Conservation (phyloP, 2,888 invertebrate genomes). For the Salticus scenicus region DNA sequence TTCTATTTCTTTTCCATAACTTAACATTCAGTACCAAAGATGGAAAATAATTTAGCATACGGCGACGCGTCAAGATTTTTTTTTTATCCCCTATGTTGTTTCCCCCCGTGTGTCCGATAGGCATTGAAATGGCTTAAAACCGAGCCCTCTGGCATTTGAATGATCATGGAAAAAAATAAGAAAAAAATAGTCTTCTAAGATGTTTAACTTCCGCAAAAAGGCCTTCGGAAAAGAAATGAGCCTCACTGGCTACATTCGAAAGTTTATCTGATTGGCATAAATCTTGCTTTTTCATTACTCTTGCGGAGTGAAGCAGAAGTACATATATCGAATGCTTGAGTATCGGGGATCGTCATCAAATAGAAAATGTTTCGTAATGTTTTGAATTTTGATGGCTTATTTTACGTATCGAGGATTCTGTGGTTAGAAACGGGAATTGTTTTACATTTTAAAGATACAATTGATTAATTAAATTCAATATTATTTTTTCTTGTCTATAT, state of each 20-base stretch:
- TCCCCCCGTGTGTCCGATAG: conserved; percentile 50
- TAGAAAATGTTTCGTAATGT: neutral
- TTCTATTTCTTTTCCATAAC: conserved; percentile 33
- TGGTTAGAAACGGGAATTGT: too few species aligned
- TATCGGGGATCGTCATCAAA: conserved; percentile 31
- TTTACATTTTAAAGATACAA: too few species aligned
- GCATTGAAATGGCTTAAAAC: conserved; percentile 60
- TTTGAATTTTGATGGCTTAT: neutral
- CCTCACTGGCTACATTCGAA: conserved; percentile 56
- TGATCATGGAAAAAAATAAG: conserved; percentile 40
- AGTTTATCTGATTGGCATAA: conserved; percentile 69
- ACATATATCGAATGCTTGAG: conserved; percentile 24
- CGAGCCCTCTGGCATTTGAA: conserved; percentile 56
- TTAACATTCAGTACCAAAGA: conserved; percentile 55
- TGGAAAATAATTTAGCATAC: conserved; percentile 55
- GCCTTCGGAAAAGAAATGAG: conserved; percentile 46
- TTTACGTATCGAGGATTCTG: too few species aligned
- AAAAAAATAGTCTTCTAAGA: conserved; percentile 28
- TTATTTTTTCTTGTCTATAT: too few species aligned
- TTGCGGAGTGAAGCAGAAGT: conserved; percentile 20
- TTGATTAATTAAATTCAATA: too few species aligned
- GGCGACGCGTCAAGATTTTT: conserved; percentile 29
- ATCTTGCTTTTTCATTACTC: conserved; percentile 45
- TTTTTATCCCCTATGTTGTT: neutral
- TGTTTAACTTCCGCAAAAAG: conserved; percentile 60